Base-by-base conservation (phyloP, 1,140 invertebrate genomes). In the Pachyrhynchus sulphureomaculatus region DNA sequence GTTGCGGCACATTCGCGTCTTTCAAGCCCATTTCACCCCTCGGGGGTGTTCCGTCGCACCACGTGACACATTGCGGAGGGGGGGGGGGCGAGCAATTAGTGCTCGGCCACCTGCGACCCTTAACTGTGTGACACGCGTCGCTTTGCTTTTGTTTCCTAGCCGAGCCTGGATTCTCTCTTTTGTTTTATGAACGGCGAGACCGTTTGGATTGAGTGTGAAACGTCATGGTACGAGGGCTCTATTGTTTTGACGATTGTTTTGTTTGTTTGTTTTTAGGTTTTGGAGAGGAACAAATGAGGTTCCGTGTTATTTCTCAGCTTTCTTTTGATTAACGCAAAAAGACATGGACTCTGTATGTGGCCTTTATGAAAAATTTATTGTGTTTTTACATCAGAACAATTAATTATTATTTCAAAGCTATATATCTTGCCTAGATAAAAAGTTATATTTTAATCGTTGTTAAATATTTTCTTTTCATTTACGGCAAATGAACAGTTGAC, bases 31-130 rank as follows among this genome's bases (percentile, higher is more conserved):
- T 32, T 33, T 21, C 4, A 2, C 13, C 2, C 1, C 45, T 12
- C 12, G 4, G 1, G 12, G 54, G 54, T 41, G 42, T 12, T 17
- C 34, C 33, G 32, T 10, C 6, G 1, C 26, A 29, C 26, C 32
- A 9, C 49, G 20, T 20, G 18, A 37, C 32, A 12, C 23, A 9
- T 12, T 41, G 17, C 26, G n/a, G 12, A n/a, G 29, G 26, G 32
- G 13, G 20, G n/a, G 32, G 56, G 56, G 17, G 17, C n/a, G 56
- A 51, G 47, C 56, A 59, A 59, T 59, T 59, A 59, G 56, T 41
- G 48, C 44, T 39, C 36, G 56, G 56, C 56, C 56, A 59, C 56
- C 56, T 59, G 56, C 56, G 56, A 59, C 56, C 56, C 56, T 51
- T 42, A 59, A 48, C 41, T 57, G 24, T 48, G 56, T 41, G 56